Conservation (phyloP, 2,113 vertebrate genomes). For the Peromyscus maniculatus region DNA sequence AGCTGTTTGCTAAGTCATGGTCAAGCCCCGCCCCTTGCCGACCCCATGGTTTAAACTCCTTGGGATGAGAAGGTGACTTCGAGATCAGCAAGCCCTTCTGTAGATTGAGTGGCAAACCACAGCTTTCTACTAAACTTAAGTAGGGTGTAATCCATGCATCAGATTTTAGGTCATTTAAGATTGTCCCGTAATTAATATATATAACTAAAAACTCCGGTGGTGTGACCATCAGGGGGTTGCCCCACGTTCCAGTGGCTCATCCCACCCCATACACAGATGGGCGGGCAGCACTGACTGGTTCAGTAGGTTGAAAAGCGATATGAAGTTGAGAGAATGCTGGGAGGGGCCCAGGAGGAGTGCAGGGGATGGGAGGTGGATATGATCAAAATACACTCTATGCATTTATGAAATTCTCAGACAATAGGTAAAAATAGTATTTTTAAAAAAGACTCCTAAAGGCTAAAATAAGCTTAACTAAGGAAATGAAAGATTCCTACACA, state of each 20-base stretch:
- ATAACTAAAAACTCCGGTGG: background rate
- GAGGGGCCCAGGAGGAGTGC: background rate
- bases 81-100: background rate
- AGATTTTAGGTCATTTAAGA: background rate
- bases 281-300: background rate
- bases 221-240: background rate
- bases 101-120: background rate
- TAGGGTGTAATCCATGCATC: background rate
- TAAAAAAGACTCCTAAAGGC: background rate
- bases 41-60: background rate
- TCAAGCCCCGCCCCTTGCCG: background rate
- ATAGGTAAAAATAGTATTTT: background rate
- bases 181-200: background rate
- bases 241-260: accelerated
- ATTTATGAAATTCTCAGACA: background rate
- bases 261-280: background rate
- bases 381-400: background rate
- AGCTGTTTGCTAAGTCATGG: background rate
- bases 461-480: background rate
- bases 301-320: background rate
- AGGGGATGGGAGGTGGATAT: background rate
- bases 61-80: background rate
- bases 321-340: background rate
- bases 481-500: background rate
- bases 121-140: background rate